Conservation (phyloP, 23 tunicate genomes). For the Oikopleura vanhoeffeni region DNA sequence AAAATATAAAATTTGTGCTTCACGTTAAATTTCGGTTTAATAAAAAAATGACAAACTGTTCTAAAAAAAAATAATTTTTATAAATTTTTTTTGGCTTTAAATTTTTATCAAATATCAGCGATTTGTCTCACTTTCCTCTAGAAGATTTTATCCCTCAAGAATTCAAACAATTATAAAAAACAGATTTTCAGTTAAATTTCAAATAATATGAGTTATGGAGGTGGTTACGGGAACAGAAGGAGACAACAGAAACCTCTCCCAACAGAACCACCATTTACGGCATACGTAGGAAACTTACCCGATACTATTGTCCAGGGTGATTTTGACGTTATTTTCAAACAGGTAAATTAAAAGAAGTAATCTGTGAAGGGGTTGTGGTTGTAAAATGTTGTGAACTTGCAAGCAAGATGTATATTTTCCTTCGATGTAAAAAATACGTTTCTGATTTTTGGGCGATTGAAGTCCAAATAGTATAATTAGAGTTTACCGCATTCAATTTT, state of each 20-base stretch:
- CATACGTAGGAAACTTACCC: conserved; percentile 80
- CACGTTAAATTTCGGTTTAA: too few species aligned
- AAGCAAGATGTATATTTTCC: background rate
- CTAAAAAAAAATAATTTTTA: too few species aligned
- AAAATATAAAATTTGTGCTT: too few species aligned
- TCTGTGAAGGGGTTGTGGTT: background rate
- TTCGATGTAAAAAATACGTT: background rate
- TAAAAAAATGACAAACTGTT: too few species aligned
- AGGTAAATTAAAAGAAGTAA: conserved; percentile 31
- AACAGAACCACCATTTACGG: conserved; percentile 57
- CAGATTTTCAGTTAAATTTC: too few species aligned
- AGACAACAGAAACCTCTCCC: conserved; percentile 23
- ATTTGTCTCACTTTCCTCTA: too few species aligned
- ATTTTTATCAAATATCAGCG: too few species aligned
- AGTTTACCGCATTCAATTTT: too few species aligned
- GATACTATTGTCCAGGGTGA: conserved; percentile 79
- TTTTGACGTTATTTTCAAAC: conserved; percentile 71
- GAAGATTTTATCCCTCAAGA: too few species aligned
- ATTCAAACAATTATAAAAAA: too few species aligned
- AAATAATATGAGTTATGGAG: conserved; percentile 16
- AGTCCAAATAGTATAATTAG: background rate
- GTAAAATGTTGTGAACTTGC: background rate
- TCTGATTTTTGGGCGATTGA: background rate
- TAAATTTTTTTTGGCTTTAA: too few species aligned
- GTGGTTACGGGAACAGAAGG: background rate